Conservation (phyloP, 2,888 invertebrate species). For the Athripsodes cinereus region DNA sequence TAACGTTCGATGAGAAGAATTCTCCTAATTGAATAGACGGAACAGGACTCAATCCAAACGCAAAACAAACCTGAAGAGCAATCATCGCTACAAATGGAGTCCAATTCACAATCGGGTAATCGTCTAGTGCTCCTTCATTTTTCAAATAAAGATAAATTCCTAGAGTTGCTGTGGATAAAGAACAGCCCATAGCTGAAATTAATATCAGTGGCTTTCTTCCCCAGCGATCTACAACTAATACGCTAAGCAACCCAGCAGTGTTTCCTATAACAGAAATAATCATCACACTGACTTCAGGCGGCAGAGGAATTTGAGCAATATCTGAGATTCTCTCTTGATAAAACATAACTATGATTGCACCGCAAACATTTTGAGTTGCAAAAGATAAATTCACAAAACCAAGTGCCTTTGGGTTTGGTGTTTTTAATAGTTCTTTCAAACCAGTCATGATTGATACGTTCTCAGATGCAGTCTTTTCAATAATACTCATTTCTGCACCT, state of each 20-base stretch:
- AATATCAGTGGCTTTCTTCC: conserved; percentile 22
- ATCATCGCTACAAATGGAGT: conserved; percentile 13
- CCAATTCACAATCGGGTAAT: conserved; percentile 11
- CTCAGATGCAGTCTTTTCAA: conserved; percentile 12
- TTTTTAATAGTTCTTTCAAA: conserved; percentile 14
- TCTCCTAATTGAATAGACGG: conserved; percentile 23
- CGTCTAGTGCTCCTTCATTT: conserved; percentile 3
- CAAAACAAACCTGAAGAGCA: conserved; percentile 9
- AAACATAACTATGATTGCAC: conserved; percentile 15
- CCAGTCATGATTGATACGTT: conserved; percentile 6
- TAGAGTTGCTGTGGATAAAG: conserved; percentile 5
- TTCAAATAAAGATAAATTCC: conserved; percentile 13
- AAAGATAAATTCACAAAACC: conserved; percentile 10
- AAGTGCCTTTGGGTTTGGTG: conserved; percentile 20
- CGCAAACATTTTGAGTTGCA: conserved; percentile 21
- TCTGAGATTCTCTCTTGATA: conserved; percentile 21
- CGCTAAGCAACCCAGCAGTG: conserved; percentile 9
- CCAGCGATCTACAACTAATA: conserved; percentile 19
- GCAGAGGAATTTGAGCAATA: conserved; percentile 16
- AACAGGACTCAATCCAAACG: conserved; percentile 19
- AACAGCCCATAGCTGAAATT: conserved; percentile 16
- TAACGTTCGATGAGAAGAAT: conserved; percentile 18
- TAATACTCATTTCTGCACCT: conserved; percentile 13
- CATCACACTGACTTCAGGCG: conserved; percentile 18
- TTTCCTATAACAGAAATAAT: conserved; percentile 11